Conservation (phyloP, 2,797 vertebrate genomes). For the Enteromius mattozi region DNA sequence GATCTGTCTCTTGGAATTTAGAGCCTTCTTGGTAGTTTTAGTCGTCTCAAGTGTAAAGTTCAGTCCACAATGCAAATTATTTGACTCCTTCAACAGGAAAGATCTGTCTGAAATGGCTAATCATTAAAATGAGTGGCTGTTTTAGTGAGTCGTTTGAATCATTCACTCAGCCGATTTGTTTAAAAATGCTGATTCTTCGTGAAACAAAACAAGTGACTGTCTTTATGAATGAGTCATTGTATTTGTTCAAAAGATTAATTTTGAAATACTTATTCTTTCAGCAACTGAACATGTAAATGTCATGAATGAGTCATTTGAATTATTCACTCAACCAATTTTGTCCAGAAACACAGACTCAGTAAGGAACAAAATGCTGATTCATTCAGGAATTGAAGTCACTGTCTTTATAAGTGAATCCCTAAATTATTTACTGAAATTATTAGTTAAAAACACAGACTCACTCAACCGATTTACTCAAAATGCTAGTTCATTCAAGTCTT, state of each 20-base stretch:
- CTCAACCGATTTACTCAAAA: not conserved
- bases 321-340: not conserved
- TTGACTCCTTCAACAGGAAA: not conserved
- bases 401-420: not conserved
- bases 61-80: not conserved
- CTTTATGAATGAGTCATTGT: not conserved
- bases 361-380: not conserved
- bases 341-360: not conserved
- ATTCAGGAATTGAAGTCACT: not conserved
- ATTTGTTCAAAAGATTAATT: not conserved
- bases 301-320: not conserved
- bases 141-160: not conserved
- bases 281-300: not conserved
- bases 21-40: not conserved
- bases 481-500: not conserved
- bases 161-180: not conserved
- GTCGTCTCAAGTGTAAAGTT: not conserved
- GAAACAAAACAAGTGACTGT: not conserved
- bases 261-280: not conserved
- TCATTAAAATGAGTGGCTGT: not conserved
- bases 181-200: not conserved
- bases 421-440: not conserved
- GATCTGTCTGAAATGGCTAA: not conserved
- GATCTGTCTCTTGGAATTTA: slow-evolving; percentile 5
- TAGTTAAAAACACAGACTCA: not conserved